Base-by-base conservation (phyloP, 2,888 invertebrate species). In the Heliconius ismenius region DNA sequence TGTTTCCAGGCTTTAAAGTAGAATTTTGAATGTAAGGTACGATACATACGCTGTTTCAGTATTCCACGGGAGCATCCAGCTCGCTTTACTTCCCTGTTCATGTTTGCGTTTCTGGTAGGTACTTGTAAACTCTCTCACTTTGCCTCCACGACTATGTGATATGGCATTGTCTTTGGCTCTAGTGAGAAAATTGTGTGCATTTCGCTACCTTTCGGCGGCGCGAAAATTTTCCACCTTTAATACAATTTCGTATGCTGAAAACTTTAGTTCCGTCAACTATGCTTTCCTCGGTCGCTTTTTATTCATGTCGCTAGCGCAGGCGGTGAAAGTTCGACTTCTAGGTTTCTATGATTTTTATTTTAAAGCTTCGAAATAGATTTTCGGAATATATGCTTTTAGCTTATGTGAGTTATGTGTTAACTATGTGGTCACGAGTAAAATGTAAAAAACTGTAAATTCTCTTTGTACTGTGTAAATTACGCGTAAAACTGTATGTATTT, bases 121-220 rank as follows among this genome's bases (percentile, higher is more conserved):
- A 89, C 90, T 90, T 89, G 89, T 88, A 89, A 91, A 90, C 88
- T 90, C 89, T 92, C 90, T 91, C 89, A 91, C 89, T 91, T 90
- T 89, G 86, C 88, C 88, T 85, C 86, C 86, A 86, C 86, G 88
- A 89, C 90, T 91, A 89, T 91, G 89, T 88, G 89, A 88, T 87
- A 88, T 86, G 82, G 87, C 89, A 90, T 91, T 92, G 91, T 91
- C 88, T 90, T 88, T 89, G 86, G 82, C 87, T 86, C 87, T 87
- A 90, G 90, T 88, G 88, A 89, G 87, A 86, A 87, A 86, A 85
- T 86, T 87, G 87, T 88, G 85, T 89, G 87, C 88, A 87, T 88
- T 88, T 84, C 84, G 81, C 85, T 84, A 86, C 84, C 77, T 74
- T 79, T 74, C 74, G 73, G 62, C 74, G 69, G 58, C 60, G 77